phyloP scores from a whole-genome alignment of 2,888 invertebrate genomes.

The Alviniconcha strummeri region DNA sequence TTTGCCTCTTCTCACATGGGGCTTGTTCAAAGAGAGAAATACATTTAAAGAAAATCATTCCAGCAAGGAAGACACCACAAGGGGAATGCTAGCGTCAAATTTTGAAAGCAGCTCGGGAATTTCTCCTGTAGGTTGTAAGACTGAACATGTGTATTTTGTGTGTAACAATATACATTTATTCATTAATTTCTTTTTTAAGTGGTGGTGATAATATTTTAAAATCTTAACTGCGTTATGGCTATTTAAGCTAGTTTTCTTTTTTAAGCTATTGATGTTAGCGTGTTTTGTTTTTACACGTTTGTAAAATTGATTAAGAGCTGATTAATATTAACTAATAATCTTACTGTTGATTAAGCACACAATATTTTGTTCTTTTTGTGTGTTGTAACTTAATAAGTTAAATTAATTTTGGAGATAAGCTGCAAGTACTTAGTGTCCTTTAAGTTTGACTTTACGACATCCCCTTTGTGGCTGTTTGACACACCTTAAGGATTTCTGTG shows the following conservation, averaged over 20 bases:
- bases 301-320: too few species aligned
- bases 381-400: too few species aligned
- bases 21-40: slow-evolving; percentile 15
- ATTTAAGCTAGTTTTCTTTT: background rate
- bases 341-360: too few species aligned
- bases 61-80: slow-evolving; percentile 34
- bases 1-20: slow-evolving; percentile 36
- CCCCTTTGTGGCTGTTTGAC: slow-evolving; percentile 36
- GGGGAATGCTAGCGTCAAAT: slow-evolving; percentile 38
- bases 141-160: too few species aligned
- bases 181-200: too few species aligned
- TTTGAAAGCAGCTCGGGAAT: slow-evolving; percentile 26
- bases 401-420: slow-evolving; percentile 13
- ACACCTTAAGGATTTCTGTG: slow-evolving; percentile 23
- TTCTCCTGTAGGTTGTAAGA: background rate
- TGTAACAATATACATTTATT: too few species aligned
- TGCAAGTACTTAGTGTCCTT: slow-evolving; percentile 3
- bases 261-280: background rate
- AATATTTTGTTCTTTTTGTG: too few species aligned
- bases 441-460: slow-evolving; percentile 31
- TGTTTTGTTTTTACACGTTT: background rate
- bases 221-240: too few species aligned
- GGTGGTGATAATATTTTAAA: too few species aligned
- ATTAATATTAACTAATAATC: too few species aligned
- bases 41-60: slow-evolving; percentile 19